These are phyloP conservation scores for Eupithecia insigniata DNA, from an alignment of 2,888 invertebrate species.

Conservation along the genomic window DNA sequence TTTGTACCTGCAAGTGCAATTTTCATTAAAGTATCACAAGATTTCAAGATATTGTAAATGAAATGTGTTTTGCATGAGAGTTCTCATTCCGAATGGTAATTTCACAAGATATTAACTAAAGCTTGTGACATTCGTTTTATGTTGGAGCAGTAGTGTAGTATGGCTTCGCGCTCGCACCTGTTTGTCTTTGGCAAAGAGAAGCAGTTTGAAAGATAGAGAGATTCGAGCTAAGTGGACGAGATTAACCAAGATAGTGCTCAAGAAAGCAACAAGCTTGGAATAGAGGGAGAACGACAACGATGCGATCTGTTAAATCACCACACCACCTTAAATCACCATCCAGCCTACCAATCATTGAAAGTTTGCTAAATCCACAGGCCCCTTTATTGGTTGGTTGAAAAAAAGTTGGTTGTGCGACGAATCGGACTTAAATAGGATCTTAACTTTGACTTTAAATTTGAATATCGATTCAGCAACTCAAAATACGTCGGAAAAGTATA, in stretches of 20 bases:
- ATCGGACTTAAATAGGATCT: too few relatives aligned
- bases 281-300: background rate
- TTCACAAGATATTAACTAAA: slow-evolving; percentile 17
- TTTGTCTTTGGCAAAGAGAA: background rate
- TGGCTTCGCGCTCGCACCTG: background rate
- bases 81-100: slow-evolving; percentile 14
- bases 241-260: background rate
- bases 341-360: background rate
- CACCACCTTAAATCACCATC: too few relatives aligned
- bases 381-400: too few relatives aligned
- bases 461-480: too few relatives aligned
- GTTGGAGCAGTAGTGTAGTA: background rate
- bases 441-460: too few relatives aligned
- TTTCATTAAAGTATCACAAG: slow-evolving; percentile 11
- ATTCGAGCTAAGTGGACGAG: background rate
- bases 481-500: too few relatives aligned
- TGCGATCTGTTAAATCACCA: background rate
- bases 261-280: too few relatives aligned
- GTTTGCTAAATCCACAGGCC: background rate
- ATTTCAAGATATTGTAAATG: slow-evolving; percentile 24
- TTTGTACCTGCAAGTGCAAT: slow-evolving; percentile 38
- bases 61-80: slow-evolving; percentile 13
- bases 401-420: too few relatives aligned
- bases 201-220: background rate
- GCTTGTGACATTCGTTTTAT: background rate